These are phyloP conservation scores for Lysandra bellargus DNA, from an alignment of 2,888 invertebrate genomes.

Conservation along the genomic window DNA sequence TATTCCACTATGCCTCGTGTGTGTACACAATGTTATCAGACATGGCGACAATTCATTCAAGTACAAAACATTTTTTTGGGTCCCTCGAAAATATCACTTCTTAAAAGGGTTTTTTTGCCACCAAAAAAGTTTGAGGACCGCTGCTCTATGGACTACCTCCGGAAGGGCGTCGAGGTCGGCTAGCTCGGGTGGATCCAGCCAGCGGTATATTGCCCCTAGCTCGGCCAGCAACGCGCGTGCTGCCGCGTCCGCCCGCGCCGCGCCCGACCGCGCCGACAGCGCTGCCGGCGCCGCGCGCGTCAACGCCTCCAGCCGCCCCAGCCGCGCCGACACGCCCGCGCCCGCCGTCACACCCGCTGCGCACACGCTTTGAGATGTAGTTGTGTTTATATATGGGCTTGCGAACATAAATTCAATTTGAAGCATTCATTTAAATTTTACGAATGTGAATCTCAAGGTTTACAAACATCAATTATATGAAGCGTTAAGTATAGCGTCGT, in stretches of 20 bases:
- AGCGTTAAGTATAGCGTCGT: too few relatives aligned
- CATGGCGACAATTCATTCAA: too few relatives aligned
- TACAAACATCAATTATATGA: too few relatives aligned
- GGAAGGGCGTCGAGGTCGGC: conserved; percentile 57
- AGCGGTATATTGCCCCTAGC: conserved; percentile 81
- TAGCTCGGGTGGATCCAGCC: conserved; percentile 65
- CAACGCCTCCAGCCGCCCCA: conserved; percentile 74
- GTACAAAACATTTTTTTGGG: too few relatives aligned
- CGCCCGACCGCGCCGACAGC: conserved; percentile 60
- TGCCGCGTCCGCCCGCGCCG: conserved; percentile 89
- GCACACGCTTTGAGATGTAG: conserved; percentile 36
- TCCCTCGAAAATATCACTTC: too few relatives aligned
- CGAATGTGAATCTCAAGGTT: too few relatives aligned
- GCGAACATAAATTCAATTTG: neutral
- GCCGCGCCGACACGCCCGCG: conserved; percentile 84
- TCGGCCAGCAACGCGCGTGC: conserved; percentile 86
- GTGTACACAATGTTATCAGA: too few relatives aligned
- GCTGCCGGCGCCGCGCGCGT: conserved; percentile 73
- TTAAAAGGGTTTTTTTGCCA: too few relatives aligned
- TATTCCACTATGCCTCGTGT: too few relatives aligned
- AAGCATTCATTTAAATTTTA: too few relatives aligned
- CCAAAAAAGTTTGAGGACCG: too few relatives aligned
- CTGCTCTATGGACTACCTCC: conserved; percentile 45
- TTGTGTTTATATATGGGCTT: neutral
- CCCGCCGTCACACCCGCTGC: conserved; percentile 83